A percentile compares a stretch with the other conserved stretches of the same genome.
Conservation (phyloP, 2,888 invertebrate genomes). For the Didymodactylos carnosus region DNA sequence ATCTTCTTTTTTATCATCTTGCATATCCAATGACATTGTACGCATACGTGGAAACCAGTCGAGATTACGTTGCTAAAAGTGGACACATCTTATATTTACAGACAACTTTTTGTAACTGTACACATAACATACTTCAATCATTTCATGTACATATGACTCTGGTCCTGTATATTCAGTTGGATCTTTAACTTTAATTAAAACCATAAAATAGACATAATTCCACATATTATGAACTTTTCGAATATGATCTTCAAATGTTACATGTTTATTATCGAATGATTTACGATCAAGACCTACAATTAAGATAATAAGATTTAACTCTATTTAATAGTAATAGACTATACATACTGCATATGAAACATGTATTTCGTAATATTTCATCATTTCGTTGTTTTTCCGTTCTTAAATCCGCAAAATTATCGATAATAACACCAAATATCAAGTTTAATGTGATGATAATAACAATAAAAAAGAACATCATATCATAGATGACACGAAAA, state of each 20-base stretch:
- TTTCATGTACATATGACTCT: constrained; percentile 73
- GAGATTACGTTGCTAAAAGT: constrained; percentile 58
- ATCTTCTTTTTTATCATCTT: constrained; percentile 71
- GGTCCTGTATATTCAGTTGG: constrained; percentile 52
- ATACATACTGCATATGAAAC: constrained; percentile 71
- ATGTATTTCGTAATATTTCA: constrained; percentile 85
- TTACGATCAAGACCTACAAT: constrained; percentile 30
- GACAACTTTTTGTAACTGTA: too few species aligned
- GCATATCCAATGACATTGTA: constrained; percentile 76
- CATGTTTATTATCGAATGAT: constrained; percentile 34
- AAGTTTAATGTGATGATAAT: constrained; percentile 97
- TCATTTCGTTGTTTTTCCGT: constrained; percentile 98
- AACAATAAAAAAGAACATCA: constrained; percentile 96
- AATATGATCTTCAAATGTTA: constrained; percentile 88
- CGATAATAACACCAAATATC: constrained; percentile 99
- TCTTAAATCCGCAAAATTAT: constrained; percentile 95
- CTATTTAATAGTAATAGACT: neutral
- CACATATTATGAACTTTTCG: constrained; percentile 97
- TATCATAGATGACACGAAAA: constrained; percentile 83
- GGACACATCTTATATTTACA: neutral
- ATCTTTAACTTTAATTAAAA: constrained; percentile 71
- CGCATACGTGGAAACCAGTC: constrained; percentile 98
- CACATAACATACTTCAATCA: constrained; percentile 38
- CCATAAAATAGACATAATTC: constrained; percentile 97
- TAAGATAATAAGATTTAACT: too few species aligned